phyloP scores from a whole-genome alignment of 2,888 invertebrate species.

The Trypoxylon attenuatum region DNA sequence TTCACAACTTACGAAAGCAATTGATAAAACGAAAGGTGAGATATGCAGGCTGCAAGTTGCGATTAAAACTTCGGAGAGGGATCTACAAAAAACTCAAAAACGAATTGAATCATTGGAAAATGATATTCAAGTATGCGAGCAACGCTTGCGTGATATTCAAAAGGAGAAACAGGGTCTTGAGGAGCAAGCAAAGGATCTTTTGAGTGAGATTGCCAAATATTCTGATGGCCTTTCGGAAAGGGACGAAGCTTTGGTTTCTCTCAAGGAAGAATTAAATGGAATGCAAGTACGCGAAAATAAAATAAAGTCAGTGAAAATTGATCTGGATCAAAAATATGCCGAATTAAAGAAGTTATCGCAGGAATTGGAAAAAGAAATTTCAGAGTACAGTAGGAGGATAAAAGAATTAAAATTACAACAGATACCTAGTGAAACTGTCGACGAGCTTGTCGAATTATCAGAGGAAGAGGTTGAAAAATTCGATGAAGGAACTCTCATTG shows the following conservation, averaged over 20 bases:
- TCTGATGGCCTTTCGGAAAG: slow-evolving; percentile 78
- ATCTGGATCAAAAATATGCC: slow-evolving; percentile 83
- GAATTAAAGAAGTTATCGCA: slow-evolving; percentile 78
- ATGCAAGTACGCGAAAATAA: slow-evolving; percentile 81
- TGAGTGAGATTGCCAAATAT: slow-evolving; percentile 78
- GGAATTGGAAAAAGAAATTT: slow-evolving; percentile 77
- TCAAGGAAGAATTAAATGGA: slow-evolving; percentile 80
- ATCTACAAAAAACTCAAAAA: slow-evolving; percentile 84
- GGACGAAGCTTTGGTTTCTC: slow-evolving; percentile 76
- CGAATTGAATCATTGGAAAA: slow-evolving; percentile 84
- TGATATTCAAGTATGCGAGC: slow-evolving; percentile 83
- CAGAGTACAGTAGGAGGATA: slow-evolving; percentile 78
- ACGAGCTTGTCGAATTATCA: slow-evolving; percentile 77
- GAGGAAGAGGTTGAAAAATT: slow-evolving; percentile 81
- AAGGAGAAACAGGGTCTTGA: slow-evolving; percentile 79
- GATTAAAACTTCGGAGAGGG: slow-evolving; percentile 81
- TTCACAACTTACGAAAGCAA: slow-evolving; percentile 80
- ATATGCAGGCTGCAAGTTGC: slow-evolving; percentile 82
- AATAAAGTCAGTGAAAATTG: slow-evolving; percentile 82
- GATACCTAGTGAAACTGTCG: slow-evolving; percentile 76
- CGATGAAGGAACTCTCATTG: slow-evolving; percentile 73
- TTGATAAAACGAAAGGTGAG: slow-evolving; percentile 83
- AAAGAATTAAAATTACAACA: slow-evolving; percentile 79
- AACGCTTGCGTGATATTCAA: slow-evolving; percentile 79
- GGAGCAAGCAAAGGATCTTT: slow-evolving; percentile 76